A percentile compares a stretch with the other conserved stretches of the same genome.
Conservation (phyloP, 2,888 invertebrate species). For the Apamea anceps region DNA sequence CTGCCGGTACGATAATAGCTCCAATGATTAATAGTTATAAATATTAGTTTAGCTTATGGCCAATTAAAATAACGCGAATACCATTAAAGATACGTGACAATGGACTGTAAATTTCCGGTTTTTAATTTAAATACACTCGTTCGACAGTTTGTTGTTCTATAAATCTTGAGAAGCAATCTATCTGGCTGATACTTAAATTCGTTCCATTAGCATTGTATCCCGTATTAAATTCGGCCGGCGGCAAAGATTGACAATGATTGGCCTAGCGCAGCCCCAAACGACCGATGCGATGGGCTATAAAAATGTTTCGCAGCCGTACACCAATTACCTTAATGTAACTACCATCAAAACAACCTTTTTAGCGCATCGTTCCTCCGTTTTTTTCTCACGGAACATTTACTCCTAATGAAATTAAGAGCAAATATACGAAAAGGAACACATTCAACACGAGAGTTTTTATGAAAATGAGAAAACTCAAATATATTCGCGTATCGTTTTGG, state of each 20-base stretch:
- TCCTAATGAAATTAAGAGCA: conserved; percentile 85
- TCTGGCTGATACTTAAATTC: conserved; percentile 82
- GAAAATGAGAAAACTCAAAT: conserved; percentile 77
- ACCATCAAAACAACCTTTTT: conserved; percentile 87
- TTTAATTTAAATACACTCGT: conserved; percentile 77
- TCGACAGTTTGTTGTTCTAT: conserved; percentile 79
- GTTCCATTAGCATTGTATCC: conserved; percentile 84
- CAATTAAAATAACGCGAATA: conserved; percentile 65
- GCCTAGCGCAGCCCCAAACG: conserved; percentile 83
- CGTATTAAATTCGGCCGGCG: conserved; percentile 82
- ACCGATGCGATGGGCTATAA: conserved; percentile 85
- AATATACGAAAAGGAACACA: conserved; percentile 72
- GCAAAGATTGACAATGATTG: conserved; percentile 86
- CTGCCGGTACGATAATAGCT: conserved; percentile 68
- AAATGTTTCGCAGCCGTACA: conserved; percentile 86
- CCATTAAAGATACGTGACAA: conserved; percentile 57
- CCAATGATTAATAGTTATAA: conserved; percentile 62
- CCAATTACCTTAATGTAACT: conserved; percentile 89
- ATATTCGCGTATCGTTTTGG: conserved; percentile 74
- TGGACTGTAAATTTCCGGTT: conserved; percentile 71
- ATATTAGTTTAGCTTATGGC: conserved; percentile 59
- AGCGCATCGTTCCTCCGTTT: conserved; percentile 80
- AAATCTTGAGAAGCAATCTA: conserved; percentile 85
- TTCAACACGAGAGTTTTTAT: conserved; percentile 74
- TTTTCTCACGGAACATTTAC: conserved; percentile 80